phyloP scores from a whole-genome alignment of 2,797 vertebrate species.

The Cyprinodon diabolis region DNA sequence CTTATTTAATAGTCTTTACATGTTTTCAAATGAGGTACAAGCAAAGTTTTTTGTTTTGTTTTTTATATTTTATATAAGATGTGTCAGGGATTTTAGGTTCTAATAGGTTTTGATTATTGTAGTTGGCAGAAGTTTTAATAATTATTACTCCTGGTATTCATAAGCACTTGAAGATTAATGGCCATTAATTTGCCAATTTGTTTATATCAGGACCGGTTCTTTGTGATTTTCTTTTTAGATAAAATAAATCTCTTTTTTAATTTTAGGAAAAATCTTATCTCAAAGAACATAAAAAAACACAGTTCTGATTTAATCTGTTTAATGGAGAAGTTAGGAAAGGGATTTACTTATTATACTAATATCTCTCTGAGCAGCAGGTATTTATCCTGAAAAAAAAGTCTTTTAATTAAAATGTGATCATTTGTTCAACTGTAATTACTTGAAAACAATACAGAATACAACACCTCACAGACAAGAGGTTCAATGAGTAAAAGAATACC shows the following conservation, averaged over 20 bases:
- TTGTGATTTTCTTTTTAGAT: not conserved
- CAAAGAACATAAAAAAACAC: not conserved
- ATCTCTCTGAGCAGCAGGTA: not conserved
- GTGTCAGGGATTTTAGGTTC: not conserved
- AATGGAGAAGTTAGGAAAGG: not conserved
- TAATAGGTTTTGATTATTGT: not conserved
- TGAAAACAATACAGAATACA: conserved; percentile 66
- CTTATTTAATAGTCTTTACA: too few relatives aligned
- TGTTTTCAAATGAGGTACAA: too few relatives aligned
- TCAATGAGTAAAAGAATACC: conserved; percentile 66
- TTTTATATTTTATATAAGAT: not conserved
- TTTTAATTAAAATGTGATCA: not conserved
- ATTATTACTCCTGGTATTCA: not conserved
- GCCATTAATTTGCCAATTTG: not conserved
- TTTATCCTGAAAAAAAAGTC: not conserved
- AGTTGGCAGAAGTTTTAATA: not conserved
- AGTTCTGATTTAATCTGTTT: not conserved
- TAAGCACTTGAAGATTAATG: too few relatives aligned
- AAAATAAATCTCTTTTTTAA: not conserved
- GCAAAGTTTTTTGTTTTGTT: too few relatives aligned
- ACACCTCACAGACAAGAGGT: conserved; percentile 44
- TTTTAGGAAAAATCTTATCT: not conserved
- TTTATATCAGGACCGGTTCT: not conserved
- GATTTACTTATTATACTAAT: not conserved
- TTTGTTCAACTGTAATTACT: conserved; percentile 63